phyloP scores from a whole-genome alignment of 2,888 invertebrate genomes.

The Melinaea marsaeus region DNA sequence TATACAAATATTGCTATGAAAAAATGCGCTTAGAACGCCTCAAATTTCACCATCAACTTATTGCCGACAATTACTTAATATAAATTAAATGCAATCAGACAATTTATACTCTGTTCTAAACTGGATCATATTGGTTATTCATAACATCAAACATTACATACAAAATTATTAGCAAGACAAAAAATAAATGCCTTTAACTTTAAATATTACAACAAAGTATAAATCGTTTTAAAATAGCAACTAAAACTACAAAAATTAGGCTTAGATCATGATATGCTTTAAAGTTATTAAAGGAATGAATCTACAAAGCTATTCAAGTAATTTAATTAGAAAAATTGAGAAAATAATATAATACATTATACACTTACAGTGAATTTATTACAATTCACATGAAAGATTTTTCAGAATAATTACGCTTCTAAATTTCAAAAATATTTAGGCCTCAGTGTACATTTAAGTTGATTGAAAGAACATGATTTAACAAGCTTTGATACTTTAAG shows the following conservation, averaged over 20 bases:
- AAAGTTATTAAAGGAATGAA: constrained; percentile 61
- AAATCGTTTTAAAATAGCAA: constrained; percentile 46
- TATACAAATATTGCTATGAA: constrained; percentile 76
- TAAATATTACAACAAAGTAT: constrained; percentile 48
- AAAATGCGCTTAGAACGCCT: constrained; percentile 72
- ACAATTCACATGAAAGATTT: too few relatives aligned
- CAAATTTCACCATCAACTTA: constrained; percentile 57
- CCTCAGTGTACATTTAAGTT: not conserved
- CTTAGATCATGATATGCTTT: constrained; percentile 64
- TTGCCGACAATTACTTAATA: constrained; percentile 53
- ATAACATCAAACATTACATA: not conserved
- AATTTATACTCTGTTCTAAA: constrained; percentile 28
- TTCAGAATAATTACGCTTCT: too few relatives aligned
- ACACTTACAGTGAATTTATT: too few relatives aligned
- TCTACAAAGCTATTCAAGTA: constrained; percentile 40
- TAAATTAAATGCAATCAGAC: constrained; percentile 46
- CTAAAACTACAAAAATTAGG: constrained; percentile 52
- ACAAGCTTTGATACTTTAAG: constrained; percentile 6
- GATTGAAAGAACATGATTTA: not conserved
- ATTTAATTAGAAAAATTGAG: too few relatives aligned
- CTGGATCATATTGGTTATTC: not conserved
- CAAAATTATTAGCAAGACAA: not conserved
- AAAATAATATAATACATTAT: too few relatives aligned
- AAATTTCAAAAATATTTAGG: constrained; percentile 4
- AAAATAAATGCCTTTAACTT: not conserved